Evolutionary conservation across 2,797 vertebrate genomes (phyloP).

Genomic region (Phataginus tricuspis): DNA sequence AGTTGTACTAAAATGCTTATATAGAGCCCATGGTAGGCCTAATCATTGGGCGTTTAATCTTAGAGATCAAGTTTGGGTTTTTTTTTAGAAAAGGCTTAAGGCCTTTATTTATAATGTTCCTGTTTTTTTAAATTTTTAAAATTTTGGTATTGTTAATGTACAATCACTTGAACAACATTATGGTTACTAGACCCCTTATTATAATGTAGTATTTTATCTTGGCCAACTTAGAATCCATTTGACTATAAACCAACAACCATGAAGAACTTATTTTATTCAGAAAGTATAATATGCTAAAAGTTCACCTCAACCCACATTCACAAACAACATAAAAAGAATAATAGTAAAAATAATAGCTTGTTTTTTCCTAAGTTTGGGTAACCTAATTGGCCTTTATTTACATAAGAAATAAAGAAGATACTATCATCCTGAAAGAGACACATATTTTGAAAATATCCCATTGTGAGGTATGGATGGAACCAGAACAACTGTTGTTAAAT

Average conservation of each 20-base stretch:
- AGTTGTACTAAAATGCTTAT: constrained; percentile 35
- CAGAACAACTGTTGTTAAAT: background rate
- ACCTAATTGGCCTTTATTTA: constrained; percentile 18
- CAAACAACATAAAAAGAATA: background rate
- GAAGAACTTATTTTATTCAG: constrained; percentile 22
- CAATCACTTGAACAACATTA: no score
- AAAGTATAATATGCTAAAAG: background rate
- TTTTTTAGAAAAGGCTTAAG: no score
- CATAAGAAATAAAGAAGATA: background rate
- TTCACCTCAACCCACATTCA: background rate
- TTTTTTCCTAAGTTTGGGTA: background rate
- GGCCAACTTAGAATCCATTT: constrained; percentile 55
- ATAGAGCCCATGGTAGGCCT: background rate
- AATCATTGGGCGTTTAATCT: background rate
- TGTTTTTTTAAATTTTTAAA: no score
- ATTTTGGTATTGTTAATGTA: no score
- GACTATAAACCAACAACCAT: background rate
- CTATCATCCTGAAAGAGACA: background rate
- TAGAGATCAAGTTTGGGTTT: background rate
- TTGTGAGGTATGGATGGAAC: background rate
- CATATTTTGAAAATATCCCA: constrained; percentile 33
- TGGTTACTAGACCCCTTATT: no score
- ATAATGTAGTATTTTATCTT: constrained; percentile 76
- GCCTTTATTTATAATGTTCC: no score
- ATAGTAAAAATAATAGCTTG: background rate